A percentile compares a stretch with the other conserved stretches of the same genome.
Conservation (phyloP, 2,113 vertebrate species). For the Seriola rivoliana region DNA sequence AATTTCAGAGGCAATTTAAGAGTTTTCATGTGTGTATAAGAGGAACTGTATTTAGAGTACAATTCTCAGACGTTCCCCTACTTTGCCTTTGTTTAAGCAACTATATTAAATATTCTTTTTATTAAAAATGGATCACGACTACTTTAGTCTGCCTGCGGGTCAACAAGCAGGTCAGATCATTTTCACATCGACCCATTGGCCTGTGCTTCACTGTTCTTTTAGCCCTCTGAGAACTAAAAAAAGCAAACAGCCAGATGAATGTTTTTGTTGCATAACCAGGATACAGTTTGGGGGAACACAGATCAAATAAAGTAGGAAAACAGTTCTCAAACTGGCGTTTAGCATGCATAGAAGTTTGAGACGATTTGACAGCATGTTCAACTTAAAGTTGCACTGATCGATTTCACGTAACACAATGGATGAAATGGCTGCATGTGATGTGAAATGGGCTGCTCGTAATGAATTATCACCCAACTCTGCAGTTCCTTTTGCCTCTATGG, state of each 20-base stretch:
- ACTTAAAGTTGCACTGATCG: not conserved
- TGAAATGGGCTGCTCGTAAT: no score
- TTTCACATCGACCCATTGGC: not conserved
- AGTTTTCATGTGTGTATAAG: not conserved
- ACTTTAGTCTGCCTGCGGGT: no score
- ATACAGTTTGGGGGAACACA: not conserved
- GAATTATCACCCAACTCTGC: no score
- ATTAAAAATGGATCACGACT: not conserved
- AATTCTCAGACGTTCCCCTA: not conserved
- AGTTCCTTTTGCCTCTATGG: no score
- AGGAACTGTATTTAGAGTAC: not conserved
- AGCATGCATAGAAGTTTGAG: no score
- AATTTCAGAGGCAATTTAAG: not conserved
- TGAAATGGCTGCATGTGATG: not conserved
- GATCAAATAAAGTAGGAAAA: no score
- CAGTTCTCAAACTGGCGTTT: no score
- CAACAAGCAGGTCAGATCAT: not conserved
- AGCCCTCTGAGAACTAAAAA: not conserved
- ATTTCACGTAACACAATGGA: not conserved
- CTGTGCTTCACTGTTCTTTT: not conserved
- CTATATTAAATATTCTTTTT: not conserved
- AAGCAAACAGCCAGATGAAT: not conserved
- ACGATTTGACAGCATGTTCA: not conserved
- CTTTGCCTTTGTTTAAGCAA: not conserved
- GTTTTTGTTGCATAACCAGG: not conserved